These are phyloP conservation scores for Dicrostonyx torquatus DNA, from an alignment of 2,797 vertebrate genomes.

Conservation along the genomic window DNA sequence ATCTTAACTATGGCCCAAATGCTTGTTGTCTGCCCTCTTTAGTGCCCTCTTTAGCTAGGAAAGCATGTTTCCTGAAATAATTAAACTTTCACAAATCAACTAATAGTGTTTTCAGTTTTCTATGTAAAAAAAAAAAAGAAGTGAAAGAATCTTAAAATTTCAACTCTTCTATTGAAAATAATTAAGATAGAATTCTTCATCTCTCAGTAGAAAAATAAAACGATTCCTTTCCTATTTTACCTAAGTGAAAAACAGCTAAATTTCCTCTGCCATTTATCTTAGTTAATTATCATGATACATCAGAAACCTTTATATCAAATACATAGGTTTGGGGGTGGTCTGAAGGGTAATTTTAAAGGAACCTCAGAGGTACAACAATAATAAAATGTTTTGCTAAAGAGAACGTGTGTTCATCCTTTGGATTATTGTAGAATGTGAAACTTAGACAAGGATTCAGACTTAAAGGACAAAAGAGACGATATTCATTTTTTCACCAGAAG, in stretches of 20 bases:
- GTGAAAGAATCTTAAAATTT: background rate
- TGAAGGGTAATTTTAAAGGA: slow-evolving; percentile 46
- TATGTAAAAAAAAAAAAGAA: slow-evolving; percentile 47
- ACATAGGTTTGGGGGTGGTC: background rate
- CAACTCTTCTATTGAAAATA: slow-evolving; percentile 26
- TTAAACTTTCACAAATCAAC: background rate
- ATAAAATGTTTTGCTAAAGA: slow-evolving; percentile 43
- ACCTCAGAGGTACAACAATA: background rate
- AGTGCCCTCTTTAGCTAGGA: background rate
- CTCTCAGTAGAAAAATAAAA: slow-evolving; percentile 46
- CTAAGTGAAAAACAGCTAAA: slow-evolving; percentile 9
- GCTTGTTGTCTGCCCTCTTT: background rate
- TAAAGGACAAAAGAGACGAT: slow-evolving; percentile 50
- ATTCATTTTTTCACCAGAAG: slow-evolving; percentile 23
- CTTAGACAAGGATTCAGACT: slow-evolving; percentile 40
- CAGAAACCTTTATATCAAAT: background rate
- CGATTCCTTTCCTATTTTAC: background rate
- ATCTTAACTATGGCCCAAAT: slow-evolving; percentile 17
- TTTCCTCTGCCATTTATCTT: slow-evolving; percentile 38
- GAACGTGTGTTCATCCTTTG: slow-evolving; percentile 20
- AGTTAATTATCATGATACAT: slow-evolving; percentile 7
- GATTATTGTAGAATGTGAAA: slow-evolving; percentile 22
- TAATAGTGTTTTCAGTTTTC: slow-evolving; percentile 19
- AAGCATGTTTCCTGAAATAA: slow-evolving; percentile 43
- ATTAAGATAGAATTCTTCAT: slow-evolving; percentile 13